Conservation (phyloP, 2,113 vertebrate species). For the Dicentrarchus labrax region DNA sequence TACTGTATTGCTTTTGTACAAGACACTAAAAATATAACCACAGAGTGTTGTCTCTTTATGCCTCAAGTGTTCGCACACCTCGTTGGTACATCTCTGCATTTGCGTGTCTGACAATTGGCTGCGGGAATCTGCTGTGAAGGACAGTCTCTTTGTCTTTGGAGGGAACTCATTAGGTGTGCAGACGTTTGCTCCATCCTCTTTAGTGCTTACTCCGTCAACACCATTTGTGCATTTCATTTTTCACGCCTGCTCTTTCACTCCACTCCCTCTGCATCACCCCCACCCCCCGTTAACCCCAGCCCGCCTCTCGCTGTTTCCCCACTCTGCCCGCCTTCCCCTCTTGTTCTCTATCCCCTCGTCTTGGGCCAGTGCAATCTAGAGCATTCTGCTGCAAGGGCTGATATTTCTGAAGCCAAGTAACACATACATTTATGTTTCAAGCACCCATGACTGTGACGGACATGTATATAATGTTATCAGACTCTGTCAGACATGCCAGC, state of each 20-base stretch:
- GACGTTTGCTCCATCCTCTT: slow-evolving; percentile 69
- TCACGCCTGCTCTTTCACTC: slow-evolving; percentile 73
- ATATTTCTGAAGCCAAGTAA: slow-evolving; percentile 71
- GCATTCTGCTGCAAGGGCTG: slow-evolving; percentile 57
- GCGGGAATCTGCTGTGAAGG: slow-evolving; percentile 61
- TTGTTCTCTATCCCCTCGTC: slow-evolving; percentile 47
- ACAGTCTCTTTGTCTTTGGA: slow-evolving; percentile 71
- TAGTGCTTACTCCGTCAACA: slow-evolving; percentile 76
- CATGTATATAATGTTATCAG: slow-evolving; percentile 82
- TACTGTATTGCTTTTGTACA: neutral
- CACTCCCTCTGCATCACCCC: slow-evolving; percentile 34
- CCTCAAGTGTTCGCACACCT: slow-evolving; percentile 13
- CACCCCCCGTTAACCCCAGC: slow-evolving; percentile 18
- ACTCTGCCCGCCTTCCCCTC: neutral
- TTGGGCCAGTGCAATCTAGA: slow-evolving; percentile 69
- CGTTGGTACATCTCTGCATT: slow-evolving; percentile 11
- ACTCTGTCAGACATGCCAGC: slow-evolving; percentile 75
- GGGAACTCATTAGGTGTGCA: slow-evolving; percentile 73
- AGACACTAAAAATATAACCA: neutral
- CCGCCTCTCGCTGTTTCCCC: slow-evolving; percentile 14
- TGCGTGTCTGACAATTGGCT: slow-evolving; percentile 46
- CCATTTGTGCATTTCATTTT: slow-evolving; percentile 83
- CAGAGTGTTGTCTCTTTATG: neutral
- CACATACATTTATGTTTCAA: slow-evolving; percentile 74
- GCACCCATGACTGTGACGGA: slow-evolving; percentile 80